A percentile compares a stretch with the other conserved stretches of the same genome.
Conservation (phyloP, 2,888 invertebrate species). For the Entomobrya proxima region DNA sequence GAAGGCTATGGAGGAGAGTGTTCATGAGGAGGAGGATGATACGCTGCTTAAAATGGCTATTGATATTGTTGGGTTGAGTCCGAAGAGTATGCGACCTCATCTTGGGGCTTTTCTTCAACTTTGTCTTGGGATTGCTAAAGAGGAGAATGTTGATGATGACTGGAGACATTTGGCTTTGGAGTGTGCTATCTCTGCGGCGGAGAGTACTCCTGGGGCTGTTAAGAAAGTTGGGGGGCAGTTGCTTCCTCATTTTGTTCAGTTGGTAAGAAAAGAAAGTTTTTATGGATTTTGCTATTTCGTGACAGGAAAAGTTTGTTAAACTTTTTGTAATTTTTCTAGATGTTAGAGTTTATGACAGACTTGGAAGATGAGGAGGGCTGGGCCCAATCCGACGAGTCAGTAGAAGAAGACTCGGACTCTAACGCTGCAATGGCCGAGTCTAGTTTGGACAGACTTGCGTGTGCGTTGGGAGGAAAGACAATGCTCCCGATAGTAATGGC, state of each 20-base stretch:
- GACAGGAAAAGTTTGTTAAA: neutral
- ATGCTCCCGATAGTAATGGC: constrained; percentile 92
- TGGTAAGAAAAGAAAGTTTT: constrained; percentile 74
- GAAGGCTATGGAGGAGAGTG: constrained; percentile 76
- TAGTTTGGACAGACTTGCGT: constrained; percentile 96
- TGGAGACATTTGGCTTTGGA: constrained; percentile 74
- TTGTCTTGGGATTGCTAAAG: constrained; percentile 80
- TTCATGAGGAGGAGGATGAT: constrained; percentile 85
- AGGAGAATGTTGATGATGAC: constrained; percentile 64
- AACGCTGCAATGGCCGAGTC: constrained; percentile 97
- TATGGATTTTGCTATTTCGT: neutral
- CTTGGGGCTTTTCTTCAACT: constrained; percentile 90
- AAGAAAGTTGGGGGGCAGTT: constrained; percentile 93
- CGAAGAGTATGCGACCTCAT: constrained; percentile 93
- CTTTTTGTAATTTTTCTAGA: constrained; percentile 81
- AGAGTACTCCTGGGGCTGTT: constrained; percentile 97
- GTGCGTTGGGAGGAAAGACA: constrained; percentile 95
- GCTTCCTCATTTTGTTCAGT: constrained; percentile 79
- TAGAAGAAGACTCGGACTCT: constrained; percentile 89
- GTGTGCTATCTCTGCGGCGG: constrained; percentile 86
- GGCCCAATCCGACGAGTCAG: constrained; percentile 84
- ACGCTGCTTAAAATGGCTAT: constrained; percentile 94
- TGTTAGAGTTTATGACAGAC: constrained; percentile 96
- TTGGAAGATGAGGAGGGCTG: constrained; percentile 91
- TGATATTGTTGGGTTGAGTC: constrained; percentile 94